These are phyloP conservation scores for Leptothorax acervorum DNA, from an alignment of 2,888 invertebrate genomes.

Conservation along the genomic window DNA sequence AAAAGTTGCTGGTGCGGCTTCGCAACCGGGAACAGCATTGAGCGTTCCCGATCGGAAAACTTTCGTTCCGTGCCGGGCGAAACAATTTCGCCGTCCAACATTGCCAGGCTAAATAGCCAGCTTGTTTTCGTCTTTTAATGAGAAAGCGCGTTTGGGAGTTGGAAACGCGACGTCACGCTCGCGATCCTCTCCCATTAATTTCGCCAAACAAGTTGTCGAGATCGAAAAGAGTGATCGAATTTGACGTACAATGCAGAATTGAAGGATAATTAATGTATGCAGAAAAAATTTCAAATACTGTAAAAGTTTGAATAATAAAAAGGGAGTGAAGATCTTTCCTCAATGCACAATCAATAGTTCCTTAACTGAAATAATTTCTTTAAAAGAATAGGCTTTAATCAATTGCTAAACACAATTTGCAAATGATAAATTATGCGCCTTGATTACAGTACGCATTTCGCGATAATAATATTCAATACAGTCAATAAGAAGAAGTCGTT, in stretches of 20 bases:
- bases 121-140: slow-evolving; percentile 67
- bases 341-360: neutral
- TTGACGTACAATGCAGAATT: neutral
- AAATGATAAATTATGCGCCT: slow-evolving; percentile 1
- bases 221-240: slow-evolving; percentile 43
- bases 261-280: slow-evolving; percentile 5
- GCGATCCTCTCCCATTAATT: slow-evolving; percentile 44
- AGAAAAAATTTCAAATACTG: neutral
- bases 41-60: slow-evolving; percentile 62
- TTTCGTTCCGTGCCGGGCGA: slow-evolving; percentile 57
- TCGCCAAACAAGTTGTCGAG: slow-evolving; percentile 46
- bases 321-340: neutral
- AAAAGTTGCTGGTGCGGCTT: slow-evolving; percentile 56
- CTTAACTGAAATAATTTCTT: neutral
- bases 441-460: neutral
- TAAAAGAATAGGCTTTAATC: neutral
- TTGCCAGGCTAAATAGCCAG: slow-evolving; percentile 53
- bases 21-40: slow-evolving; percentile 48
- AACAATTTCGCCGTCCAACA: slow-evolving; percentile 67
- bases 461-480: neutral
- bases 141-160: slow-evolving; percentile 61
- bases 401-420: slow-evolving; percentile 1
- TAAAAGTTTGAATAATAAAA: neutral
- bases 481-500: slow-evolving; percentile 17
- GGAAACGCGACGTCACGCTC: slow-evolving; percentile 53